phyloP scores from a whole-genome alignment of 2,888 invertebrate genomes.

The Nephrotoma guestfalica region DNA sequence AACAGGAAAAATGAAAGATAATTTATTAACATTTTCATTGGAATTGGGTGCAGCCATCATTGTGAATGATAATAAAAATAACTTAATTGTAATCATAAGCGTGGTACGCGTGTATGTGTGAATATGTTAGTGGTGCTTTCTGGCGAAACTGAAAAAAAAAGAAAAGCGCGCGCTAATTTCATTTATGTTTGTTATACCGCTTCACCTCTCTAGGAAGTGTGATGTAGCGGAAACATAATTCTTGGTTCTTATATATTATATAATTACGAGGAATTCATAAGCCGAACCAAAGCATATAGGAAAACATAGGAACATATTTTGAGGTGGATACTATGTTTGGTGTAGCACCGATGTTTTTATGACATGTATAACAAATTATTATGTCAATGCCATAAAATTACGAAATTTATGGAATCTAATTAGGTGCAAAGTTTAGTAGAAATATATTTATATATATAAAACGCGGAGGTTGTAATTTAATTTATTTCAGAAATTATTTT shows the following conservation, averaged over 20 bases:
- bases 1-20: neutral
- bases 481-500: too few relatives aligned
- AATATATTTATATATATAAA: too few relatives aligned
- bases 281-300: neutral
- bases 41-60: neutral
- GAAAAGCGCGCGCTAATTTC: neutral
- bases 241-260: neutral
- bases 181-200: neutral
- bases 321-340: neutral
- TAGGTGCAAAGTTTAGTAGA: too few relatives aligned
- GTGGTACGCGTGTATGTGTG: neutral
- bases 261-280: neutral
- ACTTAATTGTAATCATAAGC: neutral
- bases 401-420: too few relatives aligned
- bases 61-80: neutral
- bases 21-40: neutral
- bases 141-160: neutral
- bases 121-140: neutral
- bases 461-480: too few relatives aligned
- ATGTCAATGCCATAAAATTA: too few relatives aligned
- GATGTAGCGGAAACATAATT: neutral
- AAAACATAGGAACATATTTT: neutral
- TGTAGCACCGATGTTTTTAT: too few relatives aligned
- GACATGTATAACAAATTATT: too few relatives aligned
- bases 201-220: neutral